These are phyloP conservation scores for Phymanthus crucifer DNA, from an alignment of 92 coral and sea anemone genomes.

Conservation along the genomic window DNA sequence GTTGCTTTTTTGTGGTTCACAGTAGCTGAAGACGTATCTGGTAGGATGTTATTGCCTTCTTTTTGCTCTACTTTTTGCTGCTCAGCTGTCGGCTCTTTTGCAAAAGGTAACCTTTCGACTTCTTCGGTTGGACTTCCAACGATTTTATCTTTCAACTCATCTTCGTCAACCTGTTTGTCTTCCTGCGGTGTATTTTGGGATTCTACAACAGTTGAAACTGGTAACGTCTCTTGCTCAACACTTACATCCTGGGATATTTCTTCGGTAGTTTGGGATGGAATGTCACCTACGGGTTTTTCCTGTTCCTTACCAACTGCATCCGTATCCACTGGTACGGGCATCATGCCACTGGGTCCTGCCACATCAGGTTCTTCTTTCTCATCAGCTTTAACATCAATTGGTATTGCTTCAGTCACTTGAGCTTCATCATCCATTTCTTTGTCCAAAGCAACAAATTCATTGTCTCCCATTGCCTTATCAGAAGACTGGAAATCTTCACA, in stretches of 20 bases:
- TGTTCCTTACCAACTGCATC: neutral
- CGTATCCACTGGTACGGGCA: neutral
- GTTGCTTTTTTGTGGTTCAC: neutral
- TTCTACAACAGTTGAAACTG: neutral
- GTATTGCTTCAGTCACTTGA: neutral
- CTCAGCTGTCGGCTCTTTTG: conserved; percentile 2
- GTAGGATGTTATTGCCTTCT: neutral
- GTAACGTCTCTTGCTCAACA: neutral
- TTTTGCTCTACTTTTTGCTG: neutral
- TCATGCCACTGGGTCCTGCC: neutral
- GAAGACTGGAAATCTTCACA: neutral
- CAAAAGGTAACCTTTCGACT: neutral
- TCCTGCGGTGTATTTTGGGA: neutral
- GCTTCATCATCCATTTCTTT: neutral
- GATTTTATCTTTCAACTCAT: neutral
- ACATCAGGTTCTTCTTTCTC: neutral
- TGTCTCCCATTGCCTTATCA: neutral
- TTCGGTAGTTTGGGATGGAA: neutral
- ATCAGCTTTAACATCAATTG: neutral
- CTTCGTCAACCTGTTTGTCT: neutral
- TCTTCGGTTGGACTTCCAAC: conserved; percentile 1
- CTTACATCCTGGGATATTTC: neutral
- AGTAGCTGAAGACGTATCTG: conserved; percentile 8
- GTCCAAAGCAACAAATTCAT: neutral
- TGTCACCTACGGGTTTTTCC: neutral